These are phyloP conservation scores for Bradypodion ventrale DNA, from an alignment of 2,797 vertebrate species.

Conservation along the genomic window DNA sequence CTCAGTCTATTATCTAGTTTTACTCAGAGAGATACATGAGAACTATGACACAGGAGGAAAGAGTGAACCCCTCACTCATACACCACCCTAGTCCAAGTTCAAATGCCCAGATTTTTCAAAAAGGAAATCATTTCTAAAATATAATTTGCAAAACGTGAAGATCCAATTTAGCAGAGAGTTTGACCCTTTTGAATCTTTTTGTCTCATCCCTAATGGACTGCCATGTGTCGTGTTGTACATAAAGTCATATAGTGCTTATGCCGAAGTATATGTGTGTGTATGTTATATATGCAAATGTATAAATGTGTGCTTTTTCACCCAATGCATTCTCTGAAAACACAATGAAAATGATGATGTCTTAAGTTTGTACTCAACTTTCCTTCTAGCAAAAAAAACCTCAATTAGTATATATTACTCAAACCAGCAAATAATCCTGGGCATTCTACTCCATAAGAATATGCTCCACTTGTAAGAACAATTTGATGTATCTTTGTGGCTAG, in stretches of 20 bases:
- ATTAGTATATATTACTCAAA: not conserved
- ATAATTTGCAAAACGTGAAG: not conserved
- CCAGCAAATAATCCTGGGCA: not conserved
- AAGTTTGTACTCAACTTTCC: not conserved
- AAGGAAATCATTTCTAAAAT: not conserved
- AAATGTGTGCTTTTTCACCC: not conserved
- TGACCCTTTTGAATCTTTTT: not conserved
- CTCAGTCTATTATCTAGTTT: too few relatives aligned
- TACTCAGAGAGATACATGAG: not conserved
- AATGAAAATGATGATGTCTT: not conserved
- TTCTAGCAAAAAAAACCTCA: not conserved
- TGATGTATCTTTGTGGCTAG: not conserved
- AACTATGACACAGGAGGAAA: not conserved
- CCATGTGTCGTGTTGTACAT: not conserved
- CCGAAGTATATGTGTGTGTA: not conserved
- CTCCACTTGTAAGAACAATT: not conserved
- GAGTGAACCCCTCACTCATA: not conserved
- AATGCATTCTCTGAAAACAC: not conserved
- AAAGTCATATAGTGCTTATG: not conserved
- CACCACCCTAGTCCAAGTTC: not conserved
- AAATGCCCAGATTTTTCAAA: not conserved
- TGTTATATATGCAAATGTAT: too few relatives aligned
- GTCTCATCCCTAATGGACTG: not conserved
- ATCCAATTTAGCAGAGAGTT: not conserved
- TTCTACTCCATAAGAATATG: not conserved